phyloP scores from a whole-genome alignment of 1,140 invertebrate species.

The Ptiloglossa arizonensis region DNA sequence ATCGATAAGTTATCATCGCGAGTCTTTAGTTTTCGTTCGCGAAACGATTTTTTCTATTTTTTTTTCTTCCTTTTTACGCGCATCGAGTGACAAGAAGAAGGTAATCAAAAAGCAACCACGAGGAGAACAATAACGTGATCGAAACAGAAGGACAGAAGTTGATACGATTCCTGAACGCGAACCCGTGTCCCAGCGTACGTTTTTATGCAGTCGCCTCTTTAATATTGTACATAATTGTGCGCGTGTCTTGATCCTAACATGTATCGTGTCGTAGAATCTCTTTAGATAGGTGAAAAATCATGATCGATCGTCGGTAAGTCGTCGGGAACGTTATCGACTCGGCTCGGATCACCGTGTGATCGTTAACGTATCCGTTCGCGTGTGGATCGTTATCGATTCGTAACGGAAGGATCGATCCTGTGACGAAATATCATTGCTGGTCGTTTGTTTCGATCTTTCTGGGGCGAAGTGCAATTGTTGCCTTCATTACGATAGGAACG shows the following conservation, averaged over 20 bases:
- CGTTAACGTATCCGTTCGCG: neutral
- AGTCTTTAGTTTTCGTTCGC: no score
- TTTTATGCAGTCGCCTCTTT: constrained; percentile 37
- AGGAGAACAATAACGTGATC: no score
- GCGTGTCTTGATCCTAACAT: constrained; percentile 45
- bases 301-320: constrained; percentile 43
- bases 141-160: constrained; percentile 3
- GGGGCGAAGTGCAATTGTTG: constrained; percentile 19
- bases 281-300: constrained; percentile 43
- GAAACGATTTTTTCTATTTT: neutral
- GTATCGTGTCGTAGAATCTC: constrained; percentile 52
- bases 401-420: constrained; percentile 33
- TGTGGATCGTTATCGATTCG: constrained; percentile 14
- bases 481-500: neutral
- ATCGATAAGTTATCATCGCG: no score
- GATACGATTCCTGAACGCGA: constrained; percentile 30
- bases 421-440: constrained; percentile 13
- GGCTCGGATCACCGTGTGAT: constrained; percentile 34
- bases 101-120: constrained; percentile 36
- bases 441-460: constrained; percentile 8
- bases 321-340: constrained; percentile 17
- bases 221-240: constrained; percentile 49
- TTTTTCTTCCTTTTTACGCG: no score
- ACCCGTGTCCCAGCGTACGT: constrained; percentile 45
- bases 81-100: no score